Percentiles rank a stretch among this genome's conserved stretches.
These are phyloP conservation scores for Columba janthina DNA, from an alignment of 2,113 vertebrate species.

Conservation along the genomic window DNA sequence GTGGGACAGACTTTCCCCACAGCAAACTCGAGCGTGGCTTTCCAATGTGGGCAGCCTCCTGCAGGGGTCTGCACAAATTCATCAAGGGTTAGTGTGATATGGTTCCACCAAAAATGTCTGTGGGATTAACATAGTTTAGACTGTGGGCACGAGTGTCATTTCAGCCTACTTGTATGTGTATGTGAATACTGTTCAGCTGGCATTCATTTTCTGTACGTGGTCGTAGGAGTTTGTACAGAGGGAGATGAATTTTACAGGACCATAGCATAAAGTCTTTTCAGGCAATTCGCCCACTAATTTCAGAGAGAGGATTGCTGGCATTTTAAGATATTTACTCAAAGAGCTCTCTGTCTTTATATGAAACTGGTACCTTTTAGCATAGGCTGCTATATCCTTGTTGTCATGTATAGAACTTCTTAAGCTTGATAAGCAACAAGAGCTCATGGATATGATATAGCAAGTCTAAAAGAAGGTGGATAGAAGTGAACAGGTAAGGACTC, in stretches of 20 bases:
- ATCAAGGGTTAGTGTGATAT: background rate
- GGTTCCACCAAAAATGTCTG: constrained; percentile 32
- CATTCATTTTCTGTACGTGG: background rate
- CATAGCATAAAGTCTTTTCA: background rate
- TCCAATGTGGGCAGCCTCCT: background rate
- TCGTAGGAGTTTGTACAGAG: background rate
- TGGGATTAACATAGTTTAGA: constrained; percentile 39
- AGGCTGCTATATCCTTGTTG: background rate
- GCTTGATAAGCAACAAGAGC: background rate
- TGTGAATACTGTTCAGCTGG: background rate
- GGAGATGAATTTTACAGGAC: background rate
- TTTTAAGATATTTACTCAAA: background rate
- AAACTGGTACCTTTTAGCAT: background rate
- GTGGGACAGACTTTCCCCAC: background rate
- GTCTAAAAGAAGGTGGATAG: background rate
- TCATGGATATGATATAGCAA: fast-evolving
- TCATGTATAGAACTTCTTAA: background rate
- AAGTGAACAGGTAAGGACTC: background rate
- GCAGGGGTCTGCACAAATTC: constrained; percentile 12
- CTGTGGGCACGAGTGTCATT: background rate
- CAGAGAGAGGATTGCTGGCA: background rate
- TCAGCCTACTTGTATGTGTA: background rate
- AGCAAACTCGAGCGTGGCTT: background rate
- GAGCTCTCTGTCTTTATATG: background rate
- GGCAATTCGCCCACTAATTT: background rate